These are phyloP conservation scores for Disparrhopalites patrizii DNA, from an alignment of 2,888 invertebrate species.

Conservation along the genomic window DNA sequence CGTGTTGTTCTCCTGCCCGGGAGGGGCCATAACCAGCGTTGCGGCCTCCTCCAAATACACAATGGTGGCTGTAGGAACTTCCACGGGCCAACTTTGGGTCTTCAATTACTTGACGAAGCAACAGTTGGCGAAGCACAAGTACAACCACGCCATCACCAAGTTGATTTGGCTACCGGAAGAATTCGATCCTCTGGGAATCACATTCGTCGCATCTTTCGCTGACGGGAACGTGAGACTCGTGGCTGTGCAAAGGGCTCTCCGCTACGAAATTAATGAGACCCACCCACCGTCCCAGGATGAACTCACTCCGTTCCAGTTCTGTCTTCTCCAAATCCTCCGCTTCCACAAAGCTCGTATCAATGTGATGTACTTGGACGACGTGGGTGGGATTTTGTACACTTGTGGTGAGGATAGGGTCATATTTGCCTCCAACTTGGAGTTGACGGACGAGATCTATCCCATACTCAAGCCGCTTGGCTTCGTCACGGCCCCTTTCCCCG, in stretches of 20 bases:
- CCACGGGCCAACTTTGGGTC: constrained; percentile 67
- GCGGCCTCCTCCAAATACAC: constrained; percentile 66
- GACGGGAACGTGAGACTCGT: constrained; percentile 66
- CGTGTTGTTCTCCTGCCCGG: constrained; percentile 65
- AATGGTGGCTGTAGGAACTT: constrained; percentile 68
- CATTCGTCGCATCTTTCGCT: constrained; percentile 64
- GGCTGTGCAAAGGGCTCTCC: constrained; percentile 5
- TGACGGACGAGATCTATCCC: constrained; percentile 31
- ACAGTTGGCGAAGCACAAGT: constrained; percentile 62
- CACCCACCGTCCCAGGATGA: constrained; percentile 2
- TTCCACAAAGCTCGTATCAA: constrained; percentile 33
- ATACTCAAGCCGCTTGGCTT: constrained; percentile 36
- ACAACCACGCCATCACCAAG: constrained; percentile 57
- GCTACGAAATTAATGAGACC: constrained; percentile 22
- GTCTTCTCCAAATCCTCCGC: constrained; percentile 32
- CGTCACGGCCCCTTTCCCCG: constrained; percentile 39
- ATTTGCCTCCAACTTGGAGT: constrained; percentile 34
- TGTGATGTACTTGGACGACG: constrained; percentile 38
- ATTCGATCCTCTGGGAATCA: constrained; percentile 60
- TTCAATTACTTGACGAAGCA: constrained; percentile 64
- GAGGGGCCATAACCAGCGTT: constrained; percentile 68
- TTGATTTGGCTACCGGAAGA: constrained; percentile 67
- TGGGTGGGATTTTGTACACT: constrained; percentile 36
- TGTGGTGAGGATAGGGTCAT: constrained; percentile 39
- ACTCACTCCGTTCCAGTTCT: constrained; percentile 23